Evolutionary conservation across 1,140 invertebrate genomes (phyloP).

Genomic region (Listronotus bonariensis): DNA sequence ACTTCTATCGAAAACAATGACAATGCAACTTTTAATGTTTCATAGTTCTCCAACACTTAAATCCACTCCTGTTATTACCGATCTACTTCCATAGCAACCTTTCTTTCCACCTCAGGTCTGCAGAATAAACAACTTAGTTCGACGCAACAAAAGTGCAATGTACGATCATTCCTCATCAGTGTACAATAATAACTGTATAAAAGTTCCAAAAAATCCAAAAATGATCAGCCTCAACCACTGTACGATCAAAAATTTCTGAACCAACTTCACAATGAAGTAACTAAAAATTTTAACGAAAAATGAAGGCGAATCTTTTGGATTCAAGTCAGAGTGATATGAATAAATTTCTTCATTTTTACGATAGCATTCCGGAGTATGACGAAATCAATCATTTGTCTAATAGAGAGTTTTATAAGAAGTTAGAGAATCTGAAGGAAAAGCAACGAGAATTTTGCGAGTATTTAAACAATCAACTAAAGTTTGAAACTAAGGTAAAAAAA

Average conservation of each 20-base stretch:
- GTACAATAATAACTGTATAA: slow-evolving; percentile 67
- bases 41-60: too few species aligned
- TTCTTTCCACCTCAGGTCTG: background rate
- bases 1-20: too few species aligned
- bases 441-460: slow-evolving; percentile 63
- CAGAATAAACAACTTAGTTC: slow-evolving; percentile 10
- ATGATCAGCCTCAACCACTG: slow-evolving; percentile 65
- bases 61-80: too few species aligned
- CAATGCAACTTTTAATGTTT: background rate
- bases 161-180: slow-evolving; percentile 58
- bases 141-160: slow-evolving; percentile 34
- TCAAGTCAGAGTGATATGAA: slow-evolving; percentile 52
- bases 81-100: slow-evolving; percentile 5
- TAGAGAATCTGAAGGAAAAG: slow-evolving; percentile 67
- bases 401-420: slow-evolving; percentile 68
- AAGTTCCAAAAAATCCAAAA: slow-evolving; percentile 68
- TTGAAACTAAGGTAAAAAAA: slow-evolving; percentile 48
- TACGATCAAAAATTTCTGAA: slow-evolving; percentile 63
- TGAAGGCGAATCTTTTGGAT: slow-evolving; percentile 33
- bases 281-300: slow-evolving; percentile 43
- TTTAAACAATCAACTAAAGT: slow-evolving; percentile 58
- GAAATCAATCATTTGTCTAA: slow-evolving; percentile 70
- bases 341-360: slow-evolving; percentile 67
- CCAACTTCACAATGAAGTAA: slow-evolving; percentile 49
- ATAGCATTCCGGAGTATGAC: slow-evolving; percentile 71